Evolutionary conservation across 1,140 invertebrate genomes (phyloP), one percentile per base, ranked within the genome.

Genomic region (Potamilus streckersoni): DNA sequence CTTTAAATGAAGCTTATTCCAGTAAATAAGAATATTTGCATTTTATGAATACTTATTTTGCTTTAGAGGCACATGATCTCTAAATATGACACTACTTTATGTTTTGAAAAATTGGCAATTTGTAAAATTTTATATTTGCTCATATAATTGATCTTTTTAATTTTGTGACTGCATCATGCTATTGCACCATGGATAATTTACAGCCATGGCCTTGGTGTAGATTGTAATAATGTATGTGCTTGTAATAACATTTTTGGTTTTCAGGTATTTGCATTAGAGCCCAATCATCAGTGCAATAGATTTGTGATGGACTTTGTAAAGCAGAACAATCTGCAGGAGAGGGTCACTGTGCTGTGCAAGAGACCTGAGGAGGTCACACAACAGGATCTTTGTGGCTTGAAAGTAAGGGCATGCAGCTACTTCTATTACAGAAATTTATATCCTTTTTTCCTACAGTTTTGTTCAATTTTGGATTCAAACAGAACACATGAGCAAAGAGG

Each of bases 191-290:
- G 27, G 17, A 19, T 49, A 6, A 12, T 38, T 38, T 67, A 49
- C 65, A 17, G 23, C 19, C 31, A 13, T 67, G 1, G 23, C 19
- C 31, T 12, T 67, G 13, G 38, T 49, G 38, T 49, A 49, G 38
- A 4, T 8, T 49, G 38, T 49, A 49, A 8, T 11, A 49, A 11
- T 49, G 38, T 8, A 8, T n/a, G 55, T 3, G 55, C 2, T 49
- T 59, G 12, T 5, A 57, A 49, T 61, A 23, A 57, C 27, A 27
- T 31, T 60, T 61, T 17, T 71, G 4, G 23, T 93, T 76, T 78
- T 31, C 69, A 86, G 83, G 88, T 90, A 2, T 88, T 93, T 81
- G 91, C 94, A 68, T 81, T 95, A 38, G 95, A 97, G 85, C 91
- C 80, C 5, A 89, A 88, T 76, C 78, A 75, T 38, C 71, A 86